phyloP scores from a whole-genome alignment of 2,888 invertebrate species.

The Muschampia staudingeri region DNA sequence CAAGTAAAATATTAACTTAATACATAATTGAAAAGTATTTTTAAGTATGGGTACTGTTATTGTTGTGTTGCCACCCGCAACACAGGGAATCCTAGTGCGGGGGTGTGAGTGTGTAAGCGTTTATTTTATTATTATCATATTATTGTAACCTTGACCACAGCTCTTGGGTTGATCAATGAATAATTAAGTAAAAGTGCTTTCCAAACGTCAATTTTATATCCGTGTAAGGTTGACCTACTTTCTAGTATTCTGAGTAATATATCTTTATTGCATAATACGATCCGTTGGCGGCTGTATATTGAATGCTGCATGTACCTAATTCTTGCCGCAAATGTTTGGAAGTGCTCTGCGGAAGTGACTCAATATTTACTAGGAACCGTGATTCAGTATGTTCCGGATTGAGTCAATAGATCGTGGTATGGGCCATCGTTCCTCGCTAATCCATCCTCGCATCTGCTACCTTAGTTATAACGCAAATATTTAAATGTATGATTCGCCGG shows the following conservation, averaged over 20 bases:
- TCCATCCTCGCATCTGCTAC: slow-evolving; percentile 22
- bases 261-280: slow-evolving; percentile 35
- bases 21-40: no score
- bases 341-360: slow-evolving; percentile 81
- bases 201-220: slow-evolving; percentile 11
- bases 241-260: slow-evolving; percentile 28
- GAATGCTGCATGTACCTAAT: neutral
- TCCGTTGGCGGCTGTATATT: neutral
- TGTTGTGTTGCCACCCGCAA: no score
- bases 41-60: no score
- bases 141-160: neutral
- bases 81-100: no score
- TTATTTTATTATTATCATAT: neutral
- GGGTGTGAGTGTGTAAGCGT: no score
- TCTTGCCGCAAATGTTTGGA: neutral
- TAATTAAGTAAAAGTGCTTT: neutral
- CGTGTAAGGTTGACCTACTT: slow-evolving; percentile 19
- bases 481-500: neutral
- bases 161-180: neutral
- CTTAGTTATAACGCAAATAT: slow-evolving; percentile 10
- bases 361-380: slow-evolving; percentile 85
- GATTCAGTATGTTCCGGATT: slow-evolving; percentile 84
- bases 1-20: no score
- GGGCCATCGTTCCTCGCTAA: slow-evolving; percentile 19
- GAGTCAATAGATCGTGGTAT: slow-evolving; percentile 72